phyloP scores from a whole-genome alignment of 1,140 invertebrate species.

The Vanessa tameamea region DNA sequence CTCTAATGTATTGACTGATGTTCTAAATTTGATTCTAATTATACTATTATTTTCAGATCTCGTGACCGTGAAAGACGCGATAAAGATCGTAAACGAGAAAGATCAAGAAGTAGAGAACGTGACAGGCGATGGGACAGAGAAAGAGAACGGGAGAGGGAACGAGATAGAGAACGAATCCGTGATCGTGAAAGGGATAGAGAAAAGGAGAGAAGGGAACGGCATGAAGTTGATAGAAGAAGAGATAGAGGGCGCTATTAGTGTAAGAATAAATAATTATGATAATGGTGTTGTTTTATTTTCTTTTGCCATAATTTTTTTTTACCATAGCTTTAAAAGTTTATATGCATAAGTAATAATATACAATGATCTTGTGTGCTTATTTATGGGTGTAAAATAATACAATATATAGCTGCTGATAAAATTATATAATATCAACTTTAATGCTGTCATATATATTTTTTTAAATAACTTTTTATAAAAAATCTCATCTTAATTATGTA shows the following conservation, averaged over 20 bases:
- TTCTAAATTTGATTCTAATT: constrained; percentile 12
- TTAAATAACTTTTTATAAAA: constrained; percentile 18
- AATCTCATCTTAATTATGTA: constrained; percentile 22
- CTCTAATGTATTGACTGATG: not conserved
- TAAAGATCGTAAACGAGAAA: constrained; percentile 76
- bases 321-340: no score
- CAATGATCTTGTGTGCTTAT: no score
- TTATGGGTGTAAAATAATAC: constrained; percentile 3
- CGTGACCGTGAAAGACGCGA: constrained; percentile 81
- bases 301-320: not conserved
- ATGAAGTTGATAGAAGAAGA: constrained; percentile 67
- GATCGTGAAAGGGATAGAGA: constrained; percentile 64
- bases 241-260: constrained; percentile 69
- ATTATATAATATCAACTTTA: constrained; percentile 17
- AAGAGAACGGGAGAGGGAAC: constrained; percentile 72
- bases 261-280: constrained; percentile 42
- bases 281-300: constrained; percentile 3
- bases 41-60: constrained; percentile 66
- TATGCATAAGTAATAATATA: not conserved
- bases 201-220: constrained; percentile 67
- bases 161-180: constrained; percentile 64
- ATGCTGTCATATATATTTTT: constrained; percentile 24
- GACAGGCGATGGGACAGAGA: constrained; percentile 70
- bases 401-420: constrained; percentile 14
- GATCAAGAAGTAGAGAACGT: constrained; percentile 76